Conservation (phyloP, 2,888 invertebrate genomes). For the Diarsia brunnea region DNA sequence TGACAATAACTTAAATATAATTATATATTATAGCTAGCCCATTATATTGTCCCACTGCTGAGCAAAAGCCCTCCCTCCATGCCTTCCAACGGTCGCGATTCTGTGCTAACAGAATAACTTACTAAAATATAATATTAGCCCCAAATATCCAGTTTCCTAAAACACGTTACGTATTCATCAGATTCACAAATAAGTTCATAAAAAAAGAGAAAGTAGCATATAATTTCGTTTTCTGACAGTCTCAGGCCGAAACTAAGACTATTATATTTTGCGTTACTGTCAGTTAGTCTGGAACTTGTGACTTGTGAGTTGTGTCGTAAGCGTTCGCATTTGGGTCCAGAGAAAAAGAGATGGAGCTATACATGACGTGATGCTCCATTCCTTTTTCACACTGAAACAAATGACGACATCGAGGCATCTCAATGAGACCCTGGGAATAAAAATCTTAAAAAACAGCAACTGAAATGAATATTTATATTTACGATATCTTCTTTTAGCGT, state of each 20-base stretch:
- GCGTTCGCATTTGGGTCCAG: background rate
- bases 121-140: slow-evolving; percentile 12
- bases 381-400: slow-evolving; percentile 13
- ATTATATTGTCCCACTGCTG: too few relatives aligned
- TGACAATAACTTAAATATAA: background rate
- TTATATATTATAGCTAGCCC: too few relatives aligned
- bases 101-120: background rate
- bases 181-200: slow-evolving; percentile 36
- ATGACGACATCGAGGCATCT: background rate
- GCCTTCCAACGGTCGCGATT: too few relatives aligned
- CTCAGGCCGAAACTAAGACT: slow-evolving; percentile 16
- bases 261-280: slow-evolving; percentile 45
- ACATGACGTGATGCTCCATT: background rate
- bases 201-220: slow-evolving; percentile 26
- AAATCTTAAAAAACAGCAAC: background rate
- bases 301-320: slow-evolving; percentile 23
- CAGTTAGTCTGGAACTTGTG: slow-evolving; percentile 21
- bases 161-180: slow-evolving; percentile 23
- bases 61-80: too few relatives aligned
- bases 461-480: slow-evolving; percentile 10
- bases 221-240: slow-evolving; percentile 14
- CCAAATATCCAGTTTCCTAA: slow-evolving; percentile 10
- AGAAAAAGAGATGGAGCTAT: background rate
- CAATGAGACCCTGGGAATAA: background rate
- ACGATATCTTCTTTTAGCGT: slow-evolving; percentile 4